Base-by-base conservation (phyloP, 2,113 vertebrate species). In the Proterorhinus semilunaris region DNA sequence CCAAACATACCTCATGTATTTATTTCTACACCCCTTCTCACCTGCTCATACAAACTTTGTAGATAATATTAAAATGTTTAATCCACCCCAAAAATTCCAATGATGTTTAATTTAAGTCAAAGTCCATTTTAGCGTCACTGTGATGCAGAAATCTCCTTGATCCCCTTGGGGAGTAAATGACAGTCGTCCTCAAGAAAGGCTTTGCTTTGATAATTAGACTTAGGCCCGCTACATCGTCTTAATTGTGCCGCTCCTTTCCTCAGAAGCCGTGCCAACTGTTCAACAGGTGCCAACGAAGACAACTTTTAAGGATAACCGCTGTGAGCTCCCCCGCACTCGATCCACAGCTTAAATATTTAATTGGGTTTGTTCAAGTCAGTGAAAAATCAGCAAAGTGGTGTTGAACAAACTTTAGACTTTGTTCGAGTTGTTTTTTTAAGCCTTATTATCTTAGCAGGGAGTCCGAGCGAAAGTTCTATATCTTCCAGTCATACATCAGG, bases 401-500 rank as follows among this genome's bases (percentile, higher is more conserved):
- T 44, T 64, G 54, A 55, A 71, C 68, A 82, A 67, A 74, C 63
- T 75, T 55, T 82, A 7, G 58, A 61, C 58, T 61, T 47, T 63
- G 62, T 61, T 61, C 58, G 46, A 13, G n/a, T n/a, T n/a, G n/a
- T 47, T 79, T 75, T 66, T 45, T 36, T 42, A 58, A 59, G 66
- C 62, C 76, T 88, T 80, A 83, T 89, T 88, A 83, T 74, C 70
- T 74, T 58, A 71, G 74, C 52, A 67, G 68, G 46, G 80, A 72
- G 69, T 65, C 59, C 83, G 83, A 85, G 78, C 80, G 81, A 85
- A 13, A 71, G 62, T 66, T 68, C 72, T 45, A 72, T 67, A 42
- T 52, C 67, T 77, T 71, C 83, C 74, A 75, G 79, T 83, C 84
- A 90, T 65, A 71, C 82, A 82, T 84, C 83, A 83, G 66, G 69